Percentiles rank a stretch among this genome's conserved stretches.
Conservation (phyloP, 2,113 vertebrate genomes). For the Lipophrys pholis region DNA sequence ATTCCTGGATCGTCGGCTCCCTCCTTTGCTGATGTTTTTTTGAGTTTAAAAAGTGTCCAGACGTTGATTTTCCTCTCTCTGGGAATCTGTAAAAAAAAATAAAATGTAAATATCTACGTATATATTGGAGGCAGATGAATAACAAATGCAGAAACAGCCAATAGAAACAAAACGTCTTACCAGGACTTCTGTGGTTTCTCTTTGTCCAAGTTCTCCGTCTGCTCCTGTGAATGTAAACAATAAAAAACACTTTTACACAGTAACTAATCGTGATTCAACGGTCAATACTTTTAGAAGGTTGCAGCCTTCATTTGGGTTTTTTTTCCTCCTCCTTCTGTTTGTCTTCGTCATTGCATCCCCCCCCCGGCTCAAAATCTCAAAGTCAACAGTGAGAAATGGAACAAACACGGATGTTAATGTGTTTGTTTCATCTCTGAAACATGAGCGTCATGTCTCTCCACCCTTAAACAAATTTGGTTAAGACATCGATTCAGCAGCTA, state of each 20-base stretch:
- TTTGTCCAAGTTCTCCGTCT: slow-evolving; percentile 21
- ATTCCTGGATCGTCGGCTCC: background rate
- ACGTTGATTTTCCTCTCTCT: slow-evolving; percentile 16
- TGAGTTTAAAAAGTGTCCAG: slow-evolving; percentile 31
- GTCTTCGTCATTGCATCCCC: no score
- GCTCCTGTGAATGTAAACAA: slow-evolving; percentile 35
- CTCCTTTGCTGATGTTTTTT: slow-evolving; percentile 26
- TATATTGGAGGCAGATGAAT: background rate
- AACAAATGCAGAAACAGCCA: accelerated
- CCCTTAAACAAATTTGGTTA: slow-evolving; percentile 31
- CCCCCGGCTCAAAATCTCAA: slow-evolving; percentile 3
- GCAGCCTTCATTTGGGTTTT: no score
- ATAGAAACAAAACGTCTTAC: slow-evolving; percentile 22
- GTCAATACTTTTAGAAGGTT: background rate
- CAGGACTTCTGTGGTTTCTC: slow-evolving; percentile 53
- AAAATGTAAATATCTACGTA: no score
- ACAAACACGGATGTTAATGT: slow-evolving; percentile 30
- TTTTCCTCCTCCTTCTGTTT: no score
- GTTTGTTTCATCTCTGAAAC: background rate
- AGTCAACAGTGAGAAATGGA: background rate
- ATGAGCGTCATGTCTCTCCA: background rate
- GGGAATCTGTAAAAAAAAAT: slow-evolving; percentile 10
- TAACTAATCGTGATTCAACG: background rate
- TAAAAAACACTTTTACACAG: background rate
- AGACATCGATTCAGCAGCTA: background rate